A percentile compares a stretch with the other conserved stretches of the same genome.
phyloP scores from a whole-genome alignment of 2,888 invertebrate species.

The Epinotia nisella region DNA sequence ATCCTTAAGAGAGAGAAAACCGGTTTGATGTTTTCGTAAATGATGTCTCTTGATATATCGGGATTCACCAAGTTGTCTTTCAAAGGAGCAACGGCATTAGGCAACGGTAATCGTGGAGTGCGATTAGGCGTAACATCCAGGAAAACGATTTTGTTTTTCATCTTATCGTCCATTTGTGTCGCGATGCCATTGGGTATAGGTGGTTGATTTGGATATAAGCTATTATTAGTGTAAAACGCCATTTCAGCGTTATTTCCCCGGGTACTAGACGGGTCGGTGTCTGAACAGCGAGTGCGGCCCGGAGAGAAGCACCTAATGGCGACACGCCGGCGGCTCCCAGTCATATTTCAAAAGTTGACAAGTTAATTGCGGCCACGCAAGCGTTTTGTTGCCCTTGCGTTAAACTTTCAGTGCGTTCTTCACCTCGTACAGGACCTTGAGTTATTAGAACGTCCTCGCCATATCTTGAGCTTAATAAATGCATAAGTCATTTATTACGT shows the following conservation, averaged over 20 bases:
- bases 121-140: slow-evolving; percentile 74
- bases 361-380: slow-evolving; percentile 70
- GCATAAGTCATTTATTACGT: slow-evolving; percentile 12
- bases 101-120: slow-evolving; percentile 63
- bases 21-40: slow-evolving; percentile 79
- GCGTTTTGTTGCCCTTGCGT: slow-evolving; percentile 64
- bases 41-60: slow-evolving; percentile 68
- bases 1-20: slow-evolving; percentile 75
- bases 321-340: slow-evolving; percentile 53
- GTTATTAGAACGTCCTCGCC: slow-evolving; percentile 31
- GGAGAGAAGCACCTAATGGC: slow-evolving; percentile 57
- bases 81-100: slow-evolving; percentile 68
- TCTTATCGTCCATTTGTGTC: slow-evolving; percentile 62
- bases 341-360: slow-evolving; percentile 77
- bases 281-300: slow-evolving; percentile 51
- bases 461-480: slow-evolving; percentile 24
- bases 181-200: slow-evolving; percentile 69
- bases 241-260: slow-evolving; percentile 54
- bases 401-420: slow-evolving; percentile 71
- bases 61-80: slow-evolving; percentile 67
- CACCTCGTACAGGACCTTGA: slow-evolving; percentile 69
- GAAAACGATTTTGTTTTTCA: slow-evolving; percentile 68
- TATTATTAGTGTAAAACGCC: slow-evolving; percentile 67
- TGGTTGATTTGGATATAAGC: slow-evolving; percentile 59
- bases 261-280: slow-evolving; percentile 51